phyloP scores from a whole-genome alignment of 2,888 invertebrate genomes.

The Pediacus dermestoides region DNA sequence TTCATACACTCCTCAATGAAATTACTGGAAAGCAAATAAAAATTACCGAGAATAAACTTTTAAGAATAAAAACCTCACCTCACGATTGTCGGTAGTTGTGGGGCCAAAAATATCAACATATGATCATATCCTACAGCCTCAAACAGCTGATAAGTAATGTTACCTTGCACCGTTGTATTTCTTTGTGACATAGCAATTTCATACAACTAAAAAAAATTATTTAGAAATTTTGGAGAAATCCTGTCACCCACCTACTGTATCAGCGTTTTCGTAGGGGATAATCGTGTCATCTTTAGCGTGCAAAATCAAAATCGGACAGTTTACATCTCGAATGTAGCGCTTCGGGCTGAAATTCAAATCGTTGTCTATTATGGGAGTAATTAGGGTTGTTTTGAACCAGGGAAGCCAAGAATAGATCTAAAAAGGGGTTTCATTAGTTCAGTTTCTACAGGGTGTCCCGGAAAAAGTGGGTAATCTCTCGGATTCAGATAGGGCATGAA shows the following conservation, averaged over 20 bases:
- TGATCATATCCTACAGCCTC: slow-evolving; percentile 69
- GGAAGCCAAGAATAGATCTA: slow-evolving; percentile 79
- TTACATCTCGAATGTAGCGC: slow-evolving; percentile 60
- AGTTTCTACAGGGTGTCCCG: slow-evolving; percentile 3
- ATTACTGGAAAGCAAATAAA: slow-evolving; percentile 48
- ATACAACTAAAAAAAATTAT: slow-evolving; percentile 58
- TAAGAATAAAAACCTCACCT: slow-evolving; percentile 54
- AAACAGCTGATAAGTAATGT: slow-evolving; percentile 70
- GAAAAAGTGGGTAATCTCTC: no score
- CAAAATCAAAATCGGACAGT: slow-evolving; percentile 78
- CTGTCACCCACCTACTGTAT: background rate
- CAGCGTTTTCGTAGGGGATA: slow-evolving; percentile 75
- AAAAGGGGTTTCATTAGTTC: slow-evolving; percentile 16
- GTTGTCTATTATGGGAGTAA: slow-evolving; percentile 69
- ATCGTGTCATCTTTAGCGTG: slow-evolving; percentile 90
- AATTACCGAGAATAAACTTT: slow-evolving; percentile 6
- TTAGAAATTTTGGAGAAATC: no score
- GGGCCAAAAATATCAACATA: slow-evolving; percentile 77
- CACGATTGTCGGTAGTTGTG: slow-evolving; percentile 66
- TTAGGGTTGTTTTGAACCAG: slow-evolving; percentile 74
- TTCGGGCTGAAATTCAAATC: slow-evolving; percentile 77
- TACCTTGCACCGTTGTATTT: slow-evolving; percentile 54
- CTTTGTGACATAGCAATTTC: slow-evolving; percentile 59
- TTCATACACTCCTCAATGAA: slow-evolving; percentile 26
- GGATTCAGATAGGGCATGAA: no score